phyloP scores from a whole-genome alignment of 2,888 invertebrate genomes.

The Dastarcus helophoroides region DNA sequence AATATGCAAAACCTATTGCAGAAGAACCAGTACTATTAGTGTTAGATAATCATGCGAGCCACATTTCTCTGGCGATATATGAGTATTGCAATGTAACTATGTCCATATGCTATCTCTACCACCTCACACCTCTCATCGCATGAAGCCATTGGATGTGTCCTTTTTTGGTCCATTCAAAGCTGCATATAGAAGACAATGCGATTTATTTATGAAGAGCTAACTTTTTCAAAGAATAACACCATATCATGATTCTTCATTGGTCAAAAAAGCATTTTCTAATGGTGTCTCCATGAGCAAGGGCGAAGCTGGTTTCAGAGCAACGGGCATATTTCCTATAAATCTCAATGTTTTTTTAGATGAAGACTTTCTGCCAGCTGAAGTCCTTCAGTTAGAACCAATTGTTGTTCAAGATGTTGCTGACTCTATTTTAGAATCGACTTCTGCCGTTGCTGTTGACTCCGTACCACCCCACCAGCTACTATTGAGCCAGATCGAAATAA shows the following conservation, averaged over 20 bases:
- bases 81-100: slow-evolving; percentile 19
- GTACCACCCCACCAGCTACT: slow-evolving; percentile 1
- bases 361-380: slow-evolving; percentile 9
- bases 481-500: slow-evolving; percentile 8
- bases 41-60: slow-evolving; percentile 27
- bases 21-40: slow-evolving; percentile 20
- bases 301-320: slow-evolving; percentile 6
- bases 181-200: slow-evolving; percentile 9
- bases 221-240: slow-evolving; percentile 5
- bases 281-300: slow-evolving; percentile 9
- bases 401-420: no score
- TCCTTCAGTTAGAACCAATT: slow-evolving; percentile 7
- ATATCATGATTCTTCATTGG: slow-evolving; percentile 8
- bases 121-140: slow-evolving; percentile 5
- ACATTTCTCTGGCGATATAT: slow-evolving; percentile 20
- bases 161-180: slow-evolving; percentile 6
- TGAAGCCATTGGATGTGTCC: slow-evolving; percentile 12
- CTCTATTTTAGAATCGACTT: slow-evolving; percentile 8
- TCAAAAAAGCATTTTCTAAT: slow-evolving; percentile 8
- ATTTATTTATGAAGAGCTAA: slow-evolving; percentile 9
- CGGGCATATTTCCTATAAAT: slow-evolving; percentile 9
- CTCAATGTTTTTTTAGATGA: slow-evolving; percentile 7
- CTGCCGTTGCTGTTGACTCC: slow-evolving; percentile 7
- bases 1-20: slow-evolving; percentile 4
- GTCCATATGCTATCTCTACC: slow-evolving; percentile 4